Percentiles rank a stretch among this genome's conserved stretches.
Conservation (phyloP, 2,797 vertebrate species). For the Cynopterus sphinx region DNA sequence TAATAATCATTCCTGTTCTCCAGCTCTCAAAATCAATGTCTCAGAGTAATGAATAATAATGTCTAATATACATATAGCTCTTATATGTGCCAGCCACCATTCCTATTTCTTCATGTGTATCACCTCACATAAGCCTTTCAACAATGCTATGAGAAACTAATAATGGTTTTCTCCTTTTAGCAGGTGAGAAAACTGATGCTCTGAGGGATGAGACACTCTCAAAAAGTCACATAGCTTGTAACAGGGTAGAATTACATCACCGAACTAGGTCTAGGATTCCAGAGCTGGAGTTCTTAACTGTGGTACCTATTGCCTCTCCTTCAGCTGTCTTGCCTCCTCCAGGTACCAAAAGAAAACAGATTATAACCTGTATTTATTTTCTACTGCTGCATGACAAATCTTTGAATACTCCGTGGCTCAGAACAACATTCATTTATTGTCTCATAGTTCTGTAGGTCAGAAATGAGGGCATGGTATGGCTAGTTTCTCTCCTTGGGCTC, state of each 20-base stretch:
- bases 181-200: background rate
- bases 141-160: background rate
- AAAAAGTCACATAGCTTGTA: background rate
- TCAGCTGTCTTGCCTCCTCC: background rate
- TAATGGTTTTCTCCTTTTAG: background rate
- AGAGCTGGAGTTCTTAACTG: background rate
- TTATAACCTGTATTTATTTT: background rate
- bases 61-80: background rate
- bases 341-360: background rate
- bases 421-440: background rate
- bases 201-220: background rate
- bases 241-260: background rate
- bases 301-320: background rate
- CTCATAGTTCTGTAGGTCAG: background rate
- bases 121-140: background rate
- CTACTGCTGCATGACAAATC: background rate
- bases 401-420: background rate
- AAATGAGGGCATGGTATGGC: background rate
- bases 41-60: background rate
- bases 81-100: background rate
- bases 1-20: background rate
- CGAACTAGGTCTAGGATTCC: background rate
- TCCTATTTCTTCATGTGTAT: background rate
- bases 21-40: background rate
- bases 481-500: background rate